These are phyloP conservation scores for Periophthalmus modestus DNA, from an alignment of 2,113 vertebrate species.

Conservation along the genomic window DNA sequence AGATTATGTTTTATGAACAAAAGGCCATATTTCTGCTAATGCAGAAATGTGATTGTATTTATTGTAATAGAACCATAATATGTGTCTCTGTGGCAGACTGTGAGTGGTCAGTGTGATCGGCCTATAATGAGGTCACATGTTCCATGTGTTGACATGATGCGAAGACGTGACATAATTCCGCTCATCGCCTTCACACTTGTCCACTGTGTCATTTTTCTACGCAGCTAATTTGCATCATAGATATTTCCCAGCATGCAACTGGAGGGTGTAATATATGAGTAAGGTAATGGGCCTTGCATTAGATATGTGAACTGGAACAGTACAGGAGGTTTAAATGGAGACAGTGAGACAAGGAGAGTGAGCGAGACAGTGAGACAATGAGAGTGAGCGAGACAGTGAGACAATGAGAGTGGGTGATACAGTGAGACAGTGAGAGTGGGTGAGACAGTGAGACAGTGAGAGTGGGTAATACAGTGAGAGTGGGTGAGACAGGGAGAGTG, in stretches of 20 bases:
- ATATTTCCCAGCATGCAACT: conserved; percentile 25
- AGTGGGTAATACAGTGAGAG: too few relatives aligned
- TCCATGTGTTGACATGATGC: not conserved
- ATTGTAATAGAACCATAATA: not conserved
- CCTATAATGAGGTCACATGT: not conserved
- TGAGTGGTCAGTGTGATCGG: not conserved
- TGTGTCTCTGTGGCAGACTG: not conserved
- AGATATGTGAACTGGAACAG: conserved; percentile 8
- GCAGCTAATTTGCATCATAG: conserved; percentile 20
- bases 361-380: too few relatives aligned
- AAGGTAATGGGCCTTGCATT: conserved; percentile 3
- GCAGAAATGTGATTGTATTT: not conserved
- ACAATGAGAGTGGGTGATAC: too few relatives aligned
- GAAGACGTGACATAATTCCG: conserved; percentile 19
- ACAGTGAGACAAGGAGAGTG: not conserved
- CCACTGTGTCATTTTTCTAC: conserved; percentile 24
- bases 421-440: too few relatives aligned
- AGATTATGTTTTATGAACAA: not conserved
- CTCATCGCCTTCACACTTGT: not conserved
- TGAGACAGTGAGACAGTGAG: not conserved
- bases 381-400: too few relatives aligned
- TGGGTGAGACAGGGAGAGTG: conserved; percentile 16
- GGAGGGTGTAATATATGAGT: conserved; percentile 7
- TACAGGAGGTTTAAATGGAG: conserved; percentile 21
- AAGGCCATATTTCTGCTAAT: not conserved